Conservation (phyloP, 2,797 vertebrate genomes). For the Clarias pachynema region DNA sequence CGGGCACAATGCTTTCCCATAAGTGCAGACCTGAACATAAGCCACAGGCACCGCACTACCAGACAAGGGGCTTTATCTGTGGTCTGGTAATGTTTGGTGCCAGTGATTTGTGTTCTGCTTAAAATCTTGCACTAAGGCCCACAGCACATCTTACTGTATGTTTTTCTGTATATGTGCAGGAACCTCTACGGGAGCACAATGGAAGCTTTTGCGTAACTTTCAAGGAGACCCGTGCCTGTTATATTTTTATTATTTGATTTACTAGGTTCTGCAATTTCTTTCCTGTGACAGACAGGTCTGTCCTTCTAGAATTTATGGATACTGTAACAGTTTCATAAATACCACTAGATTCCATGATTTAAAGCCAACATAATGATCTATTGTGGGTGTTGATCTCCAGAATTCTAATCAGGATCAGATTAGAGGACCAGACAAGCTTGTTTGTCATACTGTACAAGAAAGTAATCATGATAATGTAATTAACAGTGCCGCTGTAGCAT, state of each 20-base stretch:
- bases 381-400: not conserved
- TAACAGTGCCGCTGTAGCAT: not conserved
- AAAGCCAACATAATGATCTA: not conserved
- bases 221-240: not conserved
- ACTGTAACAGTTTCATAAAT: not conserved
- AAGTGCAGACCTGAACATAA: not conserved
- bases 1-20: conserved; percentile 17
- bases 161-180: not conserved
- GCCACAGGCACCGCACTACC: conserved; percentile 15
- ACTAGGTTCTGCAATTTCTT: not conserved
- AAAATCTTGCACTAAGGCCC: not conserved
- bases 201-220: not conserved
- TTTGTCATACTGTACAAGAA: not conserved
- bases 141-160: not conserved
- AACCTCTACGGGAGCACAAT: not conserved
- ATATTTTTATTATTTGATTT: not conserved
- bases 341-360: not conserved
- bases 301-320: not conserved
- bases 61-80: conserved; percentile 4
- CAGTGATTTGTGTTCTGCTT: conserved; percentile 10
- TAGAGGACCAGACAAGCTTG: not conserved
- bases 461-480: not conserved
- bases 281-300: not conserved
- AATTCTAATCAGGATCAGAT: not conserved
- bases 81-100: conserved; percentile 2